Conservation (phyloP, 2,888 invertebrate species). For the Phortica okadai region DNA sequence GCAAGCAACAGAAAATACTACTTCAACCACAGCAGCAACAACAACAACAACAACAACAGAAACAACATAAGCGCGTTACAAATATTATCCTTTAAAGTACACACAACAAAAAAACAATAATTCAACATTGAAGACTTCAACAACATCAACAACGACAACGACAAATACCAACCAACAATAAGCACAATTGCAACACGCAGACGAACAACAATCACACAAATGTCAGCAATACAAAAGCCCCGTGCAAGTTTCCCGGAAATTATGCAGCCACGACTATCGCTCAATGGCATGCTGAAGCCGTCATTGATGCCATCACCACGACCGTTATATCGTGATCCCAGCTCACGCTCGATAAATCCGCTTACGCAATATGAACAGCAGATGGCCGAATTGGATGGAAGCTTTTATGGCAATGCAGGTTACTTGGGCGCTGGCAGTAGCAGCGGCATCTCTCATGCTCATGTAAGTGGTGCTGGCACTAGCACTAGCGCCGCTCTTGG, state of each 20-base stretch:
- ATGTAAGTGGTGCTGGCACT: slow-evolving; percentile 47
- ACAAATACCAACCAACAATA: slow-evolving; percentile 40
- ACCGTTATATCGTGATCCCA: slow-evolving; percentile 72
- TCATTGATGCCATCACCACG: slow-evolving; percentile 74
- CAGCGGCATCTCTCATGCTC: slow-evolving; percentile 53
- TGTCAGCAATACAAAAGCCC: slow-evolving; percentile 55
- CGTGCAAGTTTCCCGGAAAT: slow-evolving; percentile 73
- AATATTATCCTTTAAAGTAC: not conserved
- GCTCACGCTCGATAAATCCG: slow-evolving; percentile 74
- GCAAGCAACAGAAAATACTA: slow-evolving; percentile 23
- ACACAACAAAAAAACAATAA: slow-evolving; percentile 30
- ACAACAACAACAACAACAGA: slow-evolving; percentile 32
- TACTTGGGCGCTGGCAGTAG: slow-evolving; percentile 61
- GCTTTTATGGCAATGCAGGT: slow-evolving; percentile 67
- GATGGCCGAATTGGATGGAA: slow-evolving; percentile 73
- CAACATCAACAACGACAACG: slow-evolving; percentile 38
- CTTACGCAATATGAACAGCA: slow-evolving; percentile 72
- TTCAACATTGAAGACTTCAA: slow-evolving; percentile 6
- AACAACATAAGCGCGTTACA: slow-evolving; percentile 4
- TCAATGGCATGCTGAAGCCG: slow-evolving; percentile 74
- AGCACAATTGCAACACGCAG: slow-evolving; percentile 26
- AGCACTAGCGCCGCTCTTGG: slow-evolving; percentile 35
- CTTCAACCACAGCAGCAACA: slow-evolving; percentile 32
- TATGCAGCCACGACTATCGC: slow-evolving; percentile 75
- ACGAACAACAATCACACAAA: slow-evolving; percentile 46